phyloP scores from a whole-genome alignment of 2,113 vertebrate genomes.

The Malurus melanocephalus region DNA sequence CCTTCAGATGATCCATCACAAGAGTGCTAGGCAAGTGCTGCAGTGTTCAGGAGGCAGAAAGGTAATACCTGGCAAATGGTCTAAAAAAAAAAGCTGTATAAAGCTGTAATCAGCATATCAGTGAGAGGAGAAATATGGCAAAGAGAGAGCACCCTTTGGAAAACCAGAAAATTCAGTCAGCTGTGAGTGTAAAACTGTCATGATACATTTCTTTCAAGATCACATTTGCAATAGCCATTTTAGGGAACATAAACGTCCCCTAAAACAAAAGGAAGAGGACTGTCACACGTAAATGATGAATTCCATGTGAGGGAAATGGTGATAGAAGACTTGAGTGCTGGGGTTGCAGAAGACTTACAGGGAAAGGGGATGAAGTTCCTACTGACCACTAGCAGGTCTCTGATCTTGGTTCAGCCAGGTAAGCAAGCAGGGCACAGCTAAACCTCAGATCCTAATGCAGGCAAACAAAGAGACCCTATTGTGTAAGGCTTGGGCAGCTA shows the following conservation, averaged over 20 bases:
- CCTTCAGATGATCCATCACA: background rate
- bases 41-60: background rate
- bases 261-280: background rate
- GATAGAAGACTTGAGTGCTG: background rate
- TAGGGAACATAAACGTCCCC: background rate
- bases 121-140: background rate
- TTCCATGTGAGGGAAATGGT: background rate
- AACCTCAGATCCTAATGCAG: background rate
- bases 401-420: too few species aligned
- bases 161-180: background rate
- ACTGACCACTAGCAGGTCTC: rapidly evolving
- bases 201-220: background rate
- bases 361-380: background rate
- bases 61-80: background rate
- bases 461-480: background rate
- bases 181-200: background rate
- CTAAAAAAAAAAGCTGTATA: background rate
- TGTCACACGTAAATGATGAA: background rate
- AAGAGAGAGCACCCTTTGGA: background rate
- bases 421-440: rapidly evolving
- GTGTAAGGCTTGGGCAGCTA: background rate
- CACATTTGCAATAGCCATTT: background rate
- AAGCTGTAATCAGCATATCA: background rate
- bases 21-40: background rate
- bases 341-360: background rate